Percentiles rank a stretch among this genome's conserved stretches.
Conservation (phyloP, 2,113 vertebrate species). For the Vimba vimba region DNA sequence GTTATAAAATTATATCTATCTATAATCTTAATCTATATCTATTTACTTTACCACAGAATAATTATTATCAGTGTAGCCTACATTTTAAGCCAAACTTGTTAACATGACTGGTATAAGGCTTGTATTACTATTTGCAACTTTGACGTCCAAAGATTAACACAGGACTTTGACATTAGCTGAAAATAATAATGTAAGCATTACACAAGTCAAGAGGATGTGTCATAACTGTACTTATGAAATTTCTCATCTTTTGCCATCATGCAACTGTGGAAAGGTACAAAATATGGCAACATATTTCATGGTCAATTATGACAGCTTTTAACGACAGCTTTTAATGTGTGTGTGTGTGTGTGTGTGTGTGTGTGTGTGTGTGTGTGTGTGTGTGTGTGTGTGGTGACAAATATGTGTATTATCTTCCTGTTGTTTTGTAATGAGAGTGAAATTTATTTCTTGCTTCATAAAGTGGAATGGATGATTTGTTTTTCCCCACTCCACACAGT, state of each 20-base stretch:
- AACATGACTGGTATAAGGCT: constrained; percentile 43
- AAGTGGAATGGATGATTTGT: neutral
- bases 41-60: no score
- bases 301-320: constrained; percentile 47
- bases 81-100: neutral
- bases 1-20: no score
- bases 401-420: constrained; percentile 19
- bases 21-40: no score
- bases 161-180: neutral
- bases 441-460: constrained; percentile 24
- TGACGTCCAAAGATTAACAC: neutral
- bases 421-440: constrained; percentile 29
- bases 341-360: neutral
- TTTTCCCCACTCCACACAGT: neutral
- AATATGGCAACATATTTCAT: constrained; percentile 56
- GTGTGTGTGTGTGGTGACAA: neutral
- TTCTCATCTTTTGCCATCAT: constrained; percentile 51
- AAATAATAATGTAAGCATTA: constrained; percentile 40
- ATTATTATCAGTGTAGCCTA: no score
- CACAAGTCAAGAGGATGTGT: constrained; percentile 54
- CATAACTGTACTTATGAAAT: constrained; percentile 59
- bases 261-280: constrained; percentile 51
- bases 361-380: no score
- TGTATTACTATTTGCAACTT: constrained; percentile 7
- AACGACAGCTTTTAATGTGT: no score